A percentile compares a stretch with the other conserved stretches of the same genome.
Evolutionary conservation across 2,113 vertebrate genomes (phyloP).

Genomic region (Myanophis thanlyinensis): DNA sequence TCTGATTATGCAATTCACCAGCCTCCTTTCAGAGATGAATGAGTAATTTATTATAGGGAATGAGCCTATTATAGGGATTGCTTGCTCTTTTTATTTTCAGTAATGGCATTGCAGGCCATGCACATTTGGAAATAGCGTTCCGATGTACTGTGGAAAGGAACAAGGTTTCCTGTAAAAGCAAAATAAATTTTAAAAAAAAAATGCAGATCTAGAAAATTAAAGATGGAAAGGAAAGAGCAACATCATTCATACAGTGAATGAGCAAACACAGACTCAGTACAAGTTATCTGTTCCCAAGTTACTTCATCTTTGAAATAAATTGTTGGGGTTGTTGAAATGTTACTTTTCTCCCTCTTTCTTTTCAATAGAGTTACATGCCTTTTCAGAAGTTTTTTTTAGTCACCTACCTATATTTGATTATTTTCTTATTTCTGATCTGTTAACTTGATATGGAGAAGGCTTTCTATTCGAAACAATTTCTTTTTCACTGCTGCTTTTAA

Average conservation of each 20-base stretch:
- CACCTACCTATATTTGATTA: background rate
- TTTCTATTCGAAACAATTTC: background rate
- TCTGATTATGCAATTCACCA: background rate
- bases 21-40: background rate
- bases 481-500: background rate
- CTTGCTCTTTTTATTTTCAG: background rate
- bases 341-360: background rate
- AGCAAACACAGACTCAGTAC: background rate
- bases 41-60: background rate
- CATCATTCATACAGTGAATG: background rate
- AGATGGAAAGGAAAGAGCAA: background rate
- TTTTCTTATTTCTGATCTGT: background rate
- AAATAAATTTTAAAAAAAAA: background rate
- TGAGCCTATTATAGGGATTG: background rate
- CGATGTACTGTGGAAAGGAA: background rate
- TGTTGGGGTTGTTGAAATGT: background rate
- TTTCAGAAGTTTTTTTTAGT: background rate
- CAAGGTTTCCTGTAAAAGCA: background rate
- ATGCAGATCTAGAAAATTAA: background rate
- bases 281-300: background rate
- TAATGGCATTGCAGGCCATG: background rate
- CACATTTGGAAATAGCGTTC: background rate
- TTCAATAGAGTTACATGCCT: background rate
- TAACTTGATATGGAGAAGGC: background rate
- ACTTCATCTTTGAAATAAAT: background rate